These are phyloP conservation scores for Drosophila borborema DNA, from an alignment of 2,888 invertebrate species.

Conservation along the genomic window DNA sequence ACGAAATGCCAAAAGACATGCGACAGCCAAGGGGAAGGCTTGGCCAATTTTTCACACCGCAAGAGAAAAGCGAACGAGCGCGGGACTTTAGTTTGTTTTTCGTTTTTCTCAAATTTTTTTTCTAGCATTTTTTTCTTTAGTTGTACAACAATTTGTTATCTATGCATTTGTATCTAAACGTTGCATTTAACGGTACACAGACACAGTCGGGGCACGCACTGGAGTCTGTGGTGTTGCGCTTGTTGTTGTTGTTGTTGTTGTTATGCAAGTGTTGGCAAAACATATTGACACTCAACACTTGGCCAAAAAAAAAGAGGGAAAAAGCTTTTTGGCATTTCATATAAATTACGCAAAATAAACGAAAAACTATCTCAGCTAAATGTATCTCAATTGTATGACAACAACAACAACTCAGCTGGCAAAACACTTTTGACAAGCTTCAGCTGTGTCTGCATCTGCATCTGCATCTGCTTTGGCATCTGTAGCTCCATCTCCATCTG, in stretches of 20 bases:
- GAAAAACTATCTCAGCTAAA: conserved; percentile 51
- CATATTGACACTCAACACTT: conserved; percentile 67
- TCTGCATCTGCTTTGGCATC: conserved; percentile 24
- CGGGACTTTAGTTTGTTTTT: conserved; percentile 26
- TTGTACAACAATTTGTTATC: conserved; percentile 77
- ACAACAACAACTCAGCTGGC: conserved; percentile 17
- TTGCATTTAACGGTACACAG: conserved; percentile 76
- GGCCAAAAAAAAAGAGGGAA: conserved; percentile 53
- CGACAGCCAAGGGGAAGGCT: conserved; percentile 46
- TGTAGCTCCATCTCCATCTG: conserved; percentile 6
- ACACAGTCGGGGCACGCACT: conserved; percentile 60
- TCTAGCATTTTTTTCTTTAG: conserved; percentile 19
- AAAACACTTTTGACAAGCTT: conserved; percentile 47
- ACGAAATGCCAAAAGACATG: conserved; percentile 26
- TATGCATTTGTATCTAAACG: conserved; percentile 76
- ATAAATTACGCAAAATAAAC: conserved; percentile 24
- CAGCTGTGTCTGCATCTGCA: conserved; percentile 11
- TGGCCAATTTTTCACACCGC: conserved; percentile 67
- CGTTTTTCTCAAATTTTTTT: conserved; percentile 14
- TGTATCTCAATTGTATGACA: conserved; percentile 21
- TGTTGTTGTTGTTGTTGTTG: conserved; percentile 25
- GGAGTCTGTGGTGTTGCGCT: conserved; percentile 10
- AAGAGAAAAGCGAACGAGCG: conserved; percentile 45
- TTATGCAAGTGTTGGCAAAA: conserved; percentile 74
- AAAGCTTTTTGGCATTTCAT: conserved; percentile 36